These are phyloP conservation scores for Oreocharis arfaki DNA, from an alignment of 2,113 vertebrate species.

Conservation along the genomic window DNA sequence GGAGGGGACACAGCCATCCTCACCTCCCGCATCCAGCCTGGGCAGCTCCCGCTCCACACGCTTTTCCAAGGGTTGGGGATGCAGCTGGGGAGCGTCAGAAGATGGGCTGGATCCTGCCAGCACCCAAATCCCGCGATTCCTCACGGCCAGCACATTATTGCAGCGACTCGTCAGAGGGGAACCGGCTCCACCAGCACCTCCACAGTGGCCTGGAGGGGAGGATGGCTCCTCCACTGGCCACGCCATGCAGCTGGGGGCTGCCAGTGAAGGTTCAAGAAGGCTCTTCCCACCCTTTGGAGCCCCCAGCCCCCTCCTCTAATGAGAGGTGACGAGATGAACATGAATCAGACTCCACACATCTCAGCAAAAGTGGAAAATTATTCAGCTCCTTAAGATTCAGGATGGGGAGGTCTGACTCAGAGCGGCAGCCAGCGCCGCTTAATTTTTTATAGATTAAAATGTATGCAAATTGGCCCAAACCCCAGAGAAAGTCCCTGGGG, in stretches of 20 bases:
- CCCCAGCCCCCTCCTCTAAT: slow-evolving; percentile 47
- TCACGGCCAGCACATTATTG: rapidly evolving
- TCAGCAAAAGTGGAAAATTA: slow-evolving; percentile 74
- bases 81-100: neutral
- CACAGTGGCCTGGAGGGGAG: neutral
- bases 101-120: neutral
- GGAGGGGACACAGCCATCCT: neutral
- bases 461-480: slow-evolving; percentile 78
- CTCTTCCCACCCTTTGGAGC: neutral
- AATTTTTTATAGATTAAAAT: slow-evolving; percentile 83
- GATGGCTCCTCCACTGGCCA: neutral
- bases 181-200: too few species aligned
- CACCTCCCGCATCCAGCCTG: rapidly evolving
- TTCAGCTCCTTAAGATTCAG: slow-evolving; percentile 78
- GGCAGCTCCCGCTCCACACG: neutral
- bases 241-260: neutral
- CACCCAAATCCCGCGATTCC: neutral
- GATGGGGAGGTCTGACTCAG: slow-evolving; percentile 75
- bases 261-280: neutral
- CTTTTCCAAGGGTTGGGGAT: neutral
- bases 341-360: slow-evolving; percentile 56
- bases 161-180: too few species aligned
- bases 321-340: slow-evolving; percentile 56
- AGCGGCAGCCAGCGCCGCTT: slow-evolving; percentile 70
- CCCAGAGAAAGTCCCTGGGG: slow-evolving; percentile 77